Base-by-base conservation (phyloP, 2,113 vertebrate genomes). In the Dicerorhinus sumatrensis region DNA sequence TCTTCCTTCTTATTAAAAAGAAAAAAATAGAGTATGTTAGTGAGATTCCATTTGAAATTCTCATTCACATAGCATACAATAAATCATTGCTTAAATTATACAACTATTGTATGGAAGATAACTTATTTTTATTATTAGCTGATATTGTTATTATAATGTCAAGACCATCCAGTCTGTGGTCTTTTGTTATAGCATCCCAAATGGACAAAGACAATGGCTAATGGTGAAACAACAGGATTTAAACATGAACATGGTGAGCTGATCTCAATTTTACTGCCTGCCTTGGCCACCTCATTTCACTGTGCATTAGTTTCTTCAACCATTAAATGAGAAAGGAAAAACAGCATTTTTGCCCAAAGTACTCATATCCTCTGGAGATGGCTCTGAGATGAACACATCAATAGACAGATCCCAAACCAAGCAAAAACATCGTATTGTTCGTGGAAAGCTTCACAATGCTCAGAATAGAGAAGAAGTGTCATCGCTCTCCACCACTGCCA, bases 331-430 rank as follows among this genome's bases (percentile, higher is more conserved):
- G 76, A 87, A 96, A 60, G 54, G 36, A 65, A 92, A 92, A 96
- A 95, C 3, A 4, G 36, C 83, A 91, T 96, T 96, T 90, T 88
- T 95, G 76, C 90, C 87, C 89, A 75, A 96, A 97, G 95, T 73
- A 94, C 63, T 94, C 39, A n/a, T 25, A 75, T 75, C 69, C 91
- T 96, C 82, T 79, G 48, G 94, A 96, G 87, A 92, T 87, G 67
- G 18, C 76, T 91, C 67, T 13, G 76, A 91, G 89, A 92, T 87
- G 92, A 97, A 94, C 83, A 88, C 84, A 89, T 96, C 89, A 96
- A 67, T 33, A 94, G 85, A 96, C 91, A 98, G 65, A 89, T 97
- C 62, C 95, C 80, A 96, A 98, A 56, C 81, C 92, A 94, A 95
- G 96, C 92, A 96, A 97, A 96, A 97, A 94, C 76, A 96, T 90